phyloP scores from a whole-genome alignment of 2,113 vertebrate species.

The Euleptes europaea region DNA sequence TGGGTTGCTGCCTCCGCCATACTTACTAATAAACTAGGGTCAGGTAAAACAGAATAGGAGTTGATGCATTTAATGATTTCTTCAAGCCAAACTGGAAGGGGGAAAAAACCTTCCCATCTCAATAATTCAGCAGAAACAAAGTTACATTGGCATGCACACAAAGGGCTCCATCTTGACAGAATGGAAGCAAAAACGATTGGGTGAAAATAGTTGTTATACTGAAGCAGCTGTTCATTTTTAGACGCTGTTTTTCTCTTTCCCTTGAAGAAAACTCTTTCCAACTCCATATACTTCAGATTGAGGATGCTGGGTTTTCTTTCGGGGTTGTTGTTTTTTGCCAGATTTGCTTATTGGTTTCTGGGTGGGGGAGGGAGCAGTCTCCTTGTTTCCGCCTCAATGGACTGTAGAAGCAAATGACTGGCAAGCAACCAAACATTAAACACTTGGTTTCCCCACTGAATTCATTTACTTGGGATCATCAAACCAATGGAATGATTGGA shows the following conservation, averaged over 20 bases:
- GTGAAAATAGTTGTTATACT: neutral
- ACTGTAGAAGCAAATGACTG: constrained; percentile 19
- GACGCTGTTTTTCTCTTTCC: neutral
- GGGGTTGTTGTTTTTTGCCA: neutral
- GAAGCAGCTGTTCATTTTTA: constrained; percentile 14
- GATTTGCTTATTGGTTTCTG: constrained; percentile 25
- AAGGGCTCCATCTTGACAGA: constrained; percentile 20
- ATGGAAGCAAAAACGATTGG: neutral
- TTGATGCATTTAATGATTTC: constrained; percentile 46
- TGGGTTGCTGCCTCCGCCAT: neutral
- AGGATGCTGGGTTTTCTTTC: neutral
- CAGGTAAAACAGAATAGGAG: neutral
- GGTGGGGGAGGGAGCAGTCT: constrained; percentile 8
- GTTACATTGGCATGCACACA: constrained; percentile 12
- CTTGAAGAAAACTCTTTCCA: neutral
- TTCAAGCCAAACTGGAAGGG: constrained; percentile 28
- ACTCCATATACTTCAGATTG: neutral
- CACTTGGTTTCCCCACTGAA: neutral
- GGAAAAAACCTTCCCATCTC: constrained; percentile 35
- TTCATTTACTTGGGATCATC: constrained; percentile 6
- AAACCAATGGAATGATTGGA: neutral
- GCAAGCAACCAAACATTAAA: constrained; percentile 24
- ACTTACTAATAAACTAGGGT: constrained; percentile 15
- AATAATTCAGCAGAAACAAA: constrained; percentile 62
- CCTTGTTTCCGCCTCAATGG: neutral